Base-by-base conservation (phyloP, 2,797 vertebrate genomes). In the Pagetopsis macropterus region DNA sequence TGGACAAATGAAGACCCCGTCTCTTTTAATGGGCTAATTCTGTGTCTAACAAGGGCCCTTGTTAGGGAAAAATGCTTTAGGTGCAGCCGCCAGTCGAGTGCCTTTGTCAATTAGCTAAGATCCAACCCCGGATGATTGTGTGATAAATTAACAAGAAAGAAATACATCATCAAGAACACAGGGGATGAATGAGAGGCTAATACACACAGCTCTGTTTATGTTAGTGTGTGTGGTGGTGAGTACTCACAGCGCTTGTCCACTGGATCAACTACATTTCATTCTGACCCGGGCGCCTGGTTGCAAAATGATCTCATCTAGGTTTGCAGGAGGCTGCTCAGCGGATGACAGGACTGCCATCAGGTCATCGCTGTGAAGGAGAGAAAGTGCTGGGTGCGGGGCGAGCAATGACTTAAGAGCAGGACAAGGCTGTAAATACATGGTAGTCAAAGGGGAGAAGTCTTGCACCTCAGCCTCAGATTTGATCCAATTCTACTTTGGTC, bases 21-120 rank as follows among this genome's bases (percentile, higher is more conserved):
- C 72, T 76, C 48, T 67, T 82, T 82, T 89, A 92, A 91, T 88
- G 72, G 87, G 83, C 87, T 89, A 86, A 89, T 90, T 90, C 83
- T 86, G 85, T 63, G 64, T 65, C 82, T 67, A 88, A 87, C 88
- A 71, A 89, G 83, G 75, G 61, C 75, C 75, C 79, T 84, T 70
- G 81, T 90, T 88, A 85, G 83, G 71, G 71, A 56, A 79, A 21
- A 81, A 78, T 74, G 78, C 81, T 76, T 72, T 44, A 52, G 72
- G 70, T 73, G 71, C 68, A 75, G 79, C 61, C 62, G 64, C 62
- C 77, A 41, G 74, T 73, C 50, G 58, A 85, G 83, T 40, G 56
- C 75, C 82, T 88, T 87, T 76, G 83, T 86, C 82, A 89, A 89
- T 90, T 87, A 89, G 75, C 76, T 90, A 62, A 62, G 75, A 72